These are phyloP conservation scores for Orius laevigatus DNA, from an alignment of 1,140 invertebrate species.

Conservation along the genomic window DNA sequence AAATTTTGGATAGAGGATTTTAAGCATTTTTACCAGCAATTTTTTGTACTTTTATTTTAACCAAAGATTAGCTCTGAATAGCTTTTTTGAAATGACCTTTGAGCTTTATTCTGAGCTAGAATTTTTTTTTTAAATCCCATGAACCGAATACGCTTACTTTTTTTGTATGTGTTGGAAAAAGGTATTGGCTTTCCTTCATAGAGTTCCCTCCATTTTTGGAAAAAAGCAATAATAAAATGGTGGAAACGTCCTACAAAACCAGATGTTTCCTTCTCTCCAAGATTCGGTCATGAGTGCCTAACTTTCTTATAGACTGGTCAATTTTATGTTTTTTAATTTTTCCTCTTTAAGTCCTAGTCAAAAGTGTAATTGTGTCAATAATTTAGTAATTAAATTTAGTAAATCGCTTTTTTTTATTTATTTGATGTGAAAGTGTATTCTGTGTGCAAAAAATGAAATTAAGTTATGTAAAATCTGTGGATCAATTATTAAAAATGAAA, in stretches of 20 bases:
- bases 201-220: too few relatives aligned
- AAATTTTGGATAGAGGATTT: too few relatives aligned
- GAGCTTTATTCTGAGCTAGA: background rate
- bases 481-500: too few relatives aligned
- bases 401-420: background rate
- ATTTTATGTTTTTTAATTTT: background rate
- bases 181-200: too few relatives aligned
- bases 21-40: background rate
- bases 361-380: constrained; percentile 2
- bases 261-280: too few relatives aligned
- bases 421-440: background rate
- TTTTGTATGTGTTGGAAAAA: constrained; percentile 4
- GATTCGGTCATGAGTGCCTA: constrained; percentile 9
- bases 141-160: background rate
- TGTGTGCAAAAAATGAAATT: background rate
- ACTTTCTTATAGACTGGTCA: constrained; percentile 8
- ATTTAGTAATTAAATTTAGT: background rate
- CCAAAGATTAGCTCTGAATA: background rate
- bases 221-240: too few relatives aligned
- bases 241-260: too few relatives aligned
- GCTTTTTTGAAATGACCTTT: background rate
- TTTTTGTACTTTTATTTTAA: background rate
- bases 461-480: background rate
- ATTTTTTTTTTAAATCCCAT: background rate
- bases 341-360: constrained; percentile 4